phyloP scores from a whole-genome alignment of 2,797 vertebrate species.

The Taenioides sp. region DNA sequence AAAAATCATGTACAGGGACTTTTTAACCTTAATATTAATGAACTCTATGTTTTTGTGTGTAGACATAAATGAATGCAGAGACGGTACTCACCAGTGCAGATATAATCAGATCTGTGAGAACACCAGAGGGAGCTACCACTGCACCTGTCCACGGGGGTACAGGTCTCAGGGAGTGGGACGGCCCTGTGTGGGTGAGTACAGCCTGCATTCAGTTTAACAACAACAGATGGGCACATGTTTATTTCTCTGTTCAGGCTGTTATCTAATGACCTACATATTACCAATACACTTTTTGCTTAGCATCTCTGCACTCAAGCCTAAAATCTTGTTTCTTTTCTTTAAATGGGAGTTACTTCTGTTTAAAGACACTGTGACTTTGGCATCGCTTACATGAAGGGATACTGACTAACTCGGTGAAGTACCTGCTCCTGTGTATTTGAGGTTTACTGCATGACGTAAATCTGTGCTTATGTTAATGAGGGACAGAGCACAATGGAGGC shows the following conservation, averaged over 20 bases:
- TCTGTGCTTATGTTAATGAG: conserved; percentile 9
- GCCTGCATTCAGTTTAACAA: too few species aligned
- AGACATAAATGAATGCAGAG: conserved; percentile 95
- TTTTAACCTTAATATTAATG: too few species aligned
- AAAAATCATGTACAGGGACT: too few species aligned
- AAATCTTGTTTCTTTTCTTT: conserved; percentile 22
- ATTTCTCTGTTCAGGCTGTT: too few species aligned
- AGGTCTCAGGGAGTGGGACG: conserved; percentile 87
- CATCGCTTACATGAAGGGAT: conserved; percentile 35
- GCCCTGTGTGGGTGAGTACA: conserved; percentile 80
- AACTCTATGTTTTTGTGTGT: conserved; percentile 7
- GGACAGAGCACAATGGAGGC: conserved; percentile 38
- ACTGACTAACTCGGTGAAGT: conserved; percentile 40
- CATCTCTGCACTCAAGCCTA: neutral
- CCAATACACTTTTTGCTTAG: neutral
- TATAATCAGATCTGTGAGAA: conserved; percentile 98
- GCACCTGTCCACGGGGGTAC: conserved; percentile 88
- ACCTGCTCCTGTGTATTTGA: neutral
- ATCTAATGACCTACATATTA: neutral
- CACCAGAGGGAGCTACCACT: conserved; percentile 90
- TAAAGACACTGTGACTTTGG: conserved; percentile 35
- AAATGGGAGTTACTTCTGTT: conserved; percentile 16
- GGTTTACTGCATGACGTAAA: conserved; percentile 26
- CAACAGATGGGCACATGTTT: too few species aligned
- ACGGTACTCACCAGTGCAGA: conserved; percentile 91